Evolutionary conservation across 1,140 invertebrate species (phyloP).

Genomic region (Apis mellifera): Amel_HAv3.1 CM009934.2:11821501-11822000

Average conservation of each 20-base stretch:
- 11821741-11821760: slow-evolving; percentile 37
- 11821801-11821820: neutral
- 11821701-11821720: slow-evolving; percentile 78
- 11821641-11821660: slow-evolving; percentile 51
- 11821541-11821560: slow-evolving; percentile 49
- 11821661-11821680: slow-evolving; percentile 37
- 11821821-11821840: too few species aligned
- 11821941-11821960: slow-evolving; percentile 73
- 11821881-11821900: slow-evolving; percentile 17
- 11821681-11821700: slow-evolving; percentile 74
- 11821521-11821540: slow-evolving; percentile 26
- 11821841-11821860: neutral
- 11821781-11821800: neutral
- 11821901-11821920: slow-evolving; percentile 47
- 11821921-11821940: slow-evolving; percentile 77
- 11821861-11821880: neutral
- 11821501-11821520: slow-evolving; percentile 31
- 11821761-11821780: neutral
- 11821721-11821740: slow-evolving; percentile 44
- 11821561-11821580: slow-evolving; percentile 65
- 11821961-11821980: slow-evolving; percentile 68
- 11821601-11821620: slow-evolving; percentile 68
- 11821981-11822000: slow-evolving; percentile 65
- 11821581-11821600: slow-evolving; percentile 69
- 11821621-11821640: slow-evolving; percentile 60